Evolutionary conservation across 1,140 invertebrate species (phyloP), one percentile per base, ranked within the genome.

Genomic region (Drosophila persimilis): DNA sequence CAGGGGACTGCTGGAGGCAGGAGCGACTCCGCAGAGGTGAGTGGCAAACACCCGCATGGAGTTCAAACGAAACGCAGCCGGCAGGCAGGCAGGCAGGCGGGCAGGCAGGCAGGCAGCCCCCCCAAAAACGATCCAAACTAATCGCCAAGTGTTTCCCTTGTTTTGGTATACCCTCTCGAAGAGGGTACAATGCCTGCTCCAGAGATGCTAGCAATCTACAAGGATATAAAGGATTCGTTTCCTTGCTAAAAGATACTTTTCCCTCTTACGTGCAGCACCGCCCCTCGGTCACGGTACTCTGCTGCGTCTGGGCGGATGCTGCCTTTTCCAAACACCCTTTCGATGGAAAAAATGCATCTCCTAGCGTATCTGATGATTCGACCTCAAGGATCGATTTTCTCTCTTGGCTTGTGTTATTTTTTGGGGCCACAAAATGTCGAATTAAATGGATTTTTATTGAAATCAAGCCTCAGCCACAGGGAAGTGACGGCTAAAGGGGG

Each of bases 371-470:
- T 13, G 5, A 1, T 39, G 11, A 13, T 39, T 39, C 35, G 35
- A 39, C 11, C 11, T 39, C 3, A 1, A 11, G 4, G 35, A 13
- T 39, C 1, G 11, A 39, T 13, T 29, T 31, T 24, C 24, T 52
- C 46, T 53, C 48, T 62, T 54, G 45, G 50, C 20, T 41, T 73
- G 48, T 46, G 53, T 52, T 57, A 39, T 63, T 63, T 86, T 77
- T 86, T 64, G 17, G 52, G 73, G 83, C 83, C 81, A 75, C 83
- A 81, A 70, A 86, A 88, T 88, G 83, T 83, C 83, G 78, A 88
- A 83, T 86, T 88, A 86, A 86, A 86, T 86, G 83, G 78, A 83
- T 81, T 88, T 88, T 88, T 86, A 86, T 86, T 86, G 81, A 86
- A 86, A 86, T 86, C 74, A 78, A 88, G 79, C 69, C 62, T 54